A percentile compares a stretch with the other conserved stretches of the same genome.
These are phyloP conservation scores for Fopius arisanus DNA, from an alignment of 1,140 invertebrate genomes.

Conservation along the genomic window DNA sequence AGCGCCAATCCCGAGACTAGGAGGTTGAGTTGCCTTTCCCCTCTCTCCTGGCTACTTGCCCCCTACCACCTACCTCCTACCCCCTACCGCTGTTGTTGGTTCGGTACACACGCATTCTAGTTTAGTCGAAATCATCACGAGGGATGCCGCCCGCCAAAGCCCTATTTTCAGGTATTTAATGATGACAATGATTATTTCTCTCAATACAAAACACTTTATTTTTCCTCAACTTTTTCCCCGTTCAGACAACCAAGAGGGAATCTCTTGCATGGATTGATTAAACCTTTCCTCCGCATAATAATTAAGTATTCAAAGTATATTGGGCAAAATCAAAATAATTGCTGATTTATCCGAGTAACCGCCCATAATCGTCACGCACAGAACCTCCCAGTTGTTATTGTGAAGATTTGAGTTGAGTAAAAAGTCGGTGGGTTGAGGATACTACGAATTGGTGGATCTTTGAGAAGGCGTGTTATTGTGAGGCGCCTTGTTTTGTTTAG, in stretches of 20 bases:
- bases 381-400: background rate
- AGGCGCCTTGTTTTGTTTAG: constrained; percentile 29
- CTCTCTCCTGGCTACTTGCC: constrained; percentile 36
- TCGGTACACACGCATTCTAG: constrained; percentile 31
- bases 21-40: constrained; percentile 7
- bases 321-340: background rate
- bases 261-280: background rate
- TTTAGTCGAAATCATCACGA: constrained; percentile 22
- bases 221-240: no score
- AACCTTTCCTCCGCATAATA: background rate
- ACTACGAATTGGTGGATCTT: background rate
- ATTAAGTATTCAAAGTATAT: background rate
- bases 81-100: constrained; percentile 29
- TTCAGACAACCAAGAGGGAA: no score
- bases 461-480: constrained; percentile 19
- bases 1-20: constrained; percentile 39
- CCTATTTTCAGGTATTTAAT: background rate
- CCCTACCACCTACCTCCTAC: no score
- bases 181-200: background rate
- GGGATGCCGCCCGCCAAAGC: constrained; percentile 27
- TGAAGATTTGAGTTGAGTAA: background rate
- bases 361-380: constrained; percentile 15
- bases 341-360: background rate
- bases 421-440: background rate
- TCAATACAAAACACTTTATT: background rate